phyloP scores from a whole-genome alignment of 2,113 vertebrate species.

The Megaleporinus macrocephalus region DNA sequence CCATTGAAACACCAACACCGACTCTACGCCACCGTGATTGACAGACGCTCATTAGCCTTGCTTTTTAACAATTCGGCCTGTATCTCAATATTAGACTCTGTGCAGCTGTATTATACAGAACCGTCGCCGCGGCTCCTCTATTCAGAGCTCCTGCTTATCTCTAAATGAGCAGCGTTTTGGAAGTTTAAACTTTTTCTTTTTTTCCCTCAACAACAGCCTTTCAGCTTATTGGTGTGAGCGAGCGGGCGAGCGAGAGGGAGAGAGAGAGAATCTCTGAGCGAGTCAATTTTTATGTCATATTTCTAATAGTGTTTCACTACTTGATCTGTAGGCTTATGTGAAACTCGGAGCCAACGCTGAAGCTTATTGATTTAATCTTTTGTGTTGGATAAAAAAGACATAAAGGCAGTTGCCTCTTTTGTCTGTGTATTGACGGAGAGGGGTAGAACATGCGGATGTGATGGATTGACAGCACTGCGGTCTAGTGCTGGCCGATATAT shows the following conservation, averaged over 20 bases:
- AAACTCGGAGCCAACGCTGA: neutral
- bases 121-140: neutral
- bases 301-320: neutral
- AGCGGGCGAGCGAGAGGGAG: neutral
- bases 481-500: neutral
- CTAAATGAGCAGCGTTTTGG: neutral
- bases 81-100: too few species aligned
- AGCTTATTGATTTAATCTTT: neutral
- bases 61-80: too few species aligned
- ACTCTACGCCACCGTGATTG: too few species aligned
- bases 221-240: constrained; percentile 5
- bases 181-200: neutral
- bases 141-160: neutral
- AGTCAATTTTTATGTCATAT: neutral
- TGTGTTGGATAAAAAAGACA: constrained; percentile 7
- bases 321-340: constrained; percentile 3
- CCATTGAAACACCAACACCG: too few species aligned
- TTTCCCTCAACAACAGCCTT: neutral
- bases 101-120: neutral
- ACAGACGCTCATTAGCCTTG: too few species aligned
- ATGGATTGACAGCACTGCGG: neutral
- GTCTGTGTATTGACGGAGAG: neutral
- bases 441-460: neutral
- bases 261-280: neutral
- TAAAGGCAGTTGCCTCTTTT: neutral